phyloP scores from a whole-genome alignment of 2,888 invertebrate species.

The Acleris sparsana region DNA sequence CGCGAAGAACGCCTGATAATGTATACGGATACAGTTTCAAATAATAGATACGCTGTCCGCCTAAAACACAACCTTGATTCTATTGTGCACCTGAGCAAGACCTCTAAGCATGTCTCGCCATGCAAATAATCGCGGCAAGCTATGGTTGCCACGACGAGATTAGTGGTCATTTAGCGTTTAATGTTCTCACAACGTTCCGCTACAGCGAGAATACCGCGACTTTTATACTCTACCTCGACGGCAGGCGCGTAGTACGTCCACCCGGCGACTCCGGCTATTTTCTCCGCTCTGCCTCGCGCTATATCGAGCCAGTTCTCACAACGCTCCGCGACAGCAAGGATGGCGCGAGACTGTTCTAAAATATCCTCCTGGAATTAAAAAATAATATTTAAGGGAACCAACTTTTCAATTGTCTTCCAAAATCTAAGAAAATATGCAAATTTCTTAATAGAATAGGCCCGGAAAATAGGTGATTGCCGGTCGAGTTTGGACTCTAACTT shows the following conservation, averaged over 20 bases:
- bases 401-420: no score
- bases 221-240: conserved; percentile 56
- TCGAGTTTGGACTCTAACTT: no score
- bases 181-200: conserved; percentile 39
- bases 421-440: no score
- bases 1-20: conserved; percentile 56
- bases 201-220: neutral
- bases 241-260: conserved; percentile 60
- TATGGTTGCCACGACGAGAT: no score
- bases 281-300: conserved; percentile 49
- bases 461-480: no score
- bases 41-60: no score
- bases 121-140: no score
- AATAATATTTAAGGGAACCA: neutral
- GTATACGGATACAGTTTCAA: neutral
- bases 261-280: conserved; percentile 61
- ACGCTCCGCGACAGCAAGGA: conserved; percentile 58
- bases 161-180: no score
- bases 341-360: conserved; percentile 61
- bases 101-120: no score
- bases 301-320: conserved; percentile 58
- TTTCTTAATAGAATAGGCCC: no score
- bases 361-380: conserved; percentile 59
- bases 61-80: no score
- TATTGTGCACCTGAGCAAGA: no score